These are phyloP conservation scores for Gyps fulvus DNA, from an alignment of 2,113 vertebrate genomes.

Conservation along the genomic window DNA sequence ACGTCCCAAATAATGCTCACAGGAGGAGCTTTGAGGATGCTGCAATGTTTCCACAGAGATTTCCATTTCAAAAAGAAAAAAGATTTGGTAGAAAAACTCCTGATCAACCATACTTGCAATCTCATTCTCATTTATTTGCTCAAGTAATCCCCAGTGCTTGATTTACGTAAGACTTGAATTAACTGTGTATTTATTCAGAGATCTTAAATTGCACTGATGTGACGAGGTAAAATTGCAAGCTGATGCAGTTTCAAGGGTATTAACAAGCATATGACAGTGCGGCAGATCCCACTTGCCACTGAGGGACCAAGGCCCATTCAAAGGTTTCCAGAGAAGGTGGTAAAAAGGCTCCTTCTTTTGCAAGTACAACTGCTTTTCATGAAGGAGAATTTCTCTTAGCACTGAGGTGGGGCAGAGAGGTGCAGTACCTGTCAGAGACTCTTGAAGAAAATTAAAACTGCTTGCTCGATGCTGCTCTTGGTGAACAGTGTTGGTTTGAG, in stretches of 20 bases:
- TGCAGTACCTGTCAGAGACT: neutral
- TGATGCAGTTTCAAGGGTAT: slow-evolving; percentile 47
- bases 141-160: slow-evolving; percentile 59
- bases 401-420: neutral
- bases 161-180: slow-evolving; percentile 59
- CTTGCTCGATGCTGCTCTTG: neutral
- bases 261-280: neutral
- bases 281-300: neutral
- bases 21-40: neutral
- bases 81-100: neutral
- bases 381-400: neutral
- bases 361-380: neutral
- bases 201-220: slow-evolving; percentile 41
- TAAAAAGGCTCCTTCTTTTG: neutral
- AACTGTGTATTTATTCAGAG: slow-evolving; percentile 58
- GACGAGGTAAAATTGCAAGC: slow-evolving; percentile 48
- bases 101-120: neutral
- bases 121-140: slow-evolving; percentile 57
- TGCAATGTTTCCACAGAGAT: neutral
- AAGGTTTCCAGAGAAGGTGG: neutral
- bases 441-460: neutral
- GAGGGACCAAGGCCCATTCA: neutral
- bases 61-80: slow-evolving; percentile 4
- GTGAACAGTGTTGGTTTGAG: neutral
- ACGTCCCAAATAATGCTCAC: neutral